Evolutionary conservation across 2,113 vertebrate genomes (phyloP).

Genomic region (Pedionomus torquatus): DNA sequence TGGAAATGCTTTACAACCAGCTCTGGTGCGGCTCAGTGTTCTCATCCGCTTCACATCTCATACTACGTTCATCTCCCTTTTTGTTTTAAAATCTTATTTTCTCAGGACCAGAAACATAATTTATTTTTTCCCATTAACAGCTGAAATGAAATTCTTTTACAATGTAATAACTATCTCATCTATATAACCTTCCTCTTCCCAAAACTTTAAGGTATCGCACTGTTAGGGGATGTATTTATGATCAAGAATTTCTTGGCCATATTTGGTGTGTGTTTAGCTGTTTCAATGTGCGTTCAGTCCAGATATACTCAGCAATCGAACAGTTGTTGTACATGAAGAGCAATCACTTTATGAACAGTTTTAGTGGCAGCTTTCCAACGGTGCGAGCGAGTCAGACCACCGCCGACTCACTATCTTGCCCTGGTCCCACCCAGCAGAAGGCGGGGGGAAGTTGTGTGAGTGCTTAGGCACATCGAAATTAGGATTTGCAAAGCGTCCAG

Average conservation of each 20-base stretch:
- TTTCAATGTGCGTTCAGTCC: constrained; percentile 13
- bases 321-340: background rate
- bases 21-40: background rate
- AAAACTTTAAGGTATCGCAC: background rate
- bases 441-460: background rate
- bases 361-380: background rate
- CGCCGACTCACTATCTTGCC: background rate
- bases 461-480: fast-evolving
- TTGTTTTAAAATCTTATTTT: constrained; percentile 41
- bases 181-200: background rate
- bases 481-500: background rate
- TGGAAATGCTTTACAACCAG: constrained; percentile 22
- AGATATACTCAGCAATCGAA: background rate
- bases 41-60: background rate
- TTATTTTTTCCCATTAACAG: constrained; percentile 26
- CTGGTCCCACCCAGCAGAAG: background rate
- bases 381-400: background rate
- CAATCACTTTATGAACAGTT: background rate
- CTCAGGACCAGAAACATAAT: background rate
- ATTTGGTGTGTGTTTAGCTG: constrained; percentile 8
- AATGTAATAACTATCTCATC: background rate
- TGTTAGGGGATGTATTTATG: constrained; percentile 30
- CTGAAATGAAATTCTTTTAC: constrained; percentile 25
- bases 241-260: constrained; percentile 39
- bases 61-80: background rate